Evolutionary conservation across 2,797 vertebrate genomes (phyloP).

Genomic region (Momotus momota): DNA sequence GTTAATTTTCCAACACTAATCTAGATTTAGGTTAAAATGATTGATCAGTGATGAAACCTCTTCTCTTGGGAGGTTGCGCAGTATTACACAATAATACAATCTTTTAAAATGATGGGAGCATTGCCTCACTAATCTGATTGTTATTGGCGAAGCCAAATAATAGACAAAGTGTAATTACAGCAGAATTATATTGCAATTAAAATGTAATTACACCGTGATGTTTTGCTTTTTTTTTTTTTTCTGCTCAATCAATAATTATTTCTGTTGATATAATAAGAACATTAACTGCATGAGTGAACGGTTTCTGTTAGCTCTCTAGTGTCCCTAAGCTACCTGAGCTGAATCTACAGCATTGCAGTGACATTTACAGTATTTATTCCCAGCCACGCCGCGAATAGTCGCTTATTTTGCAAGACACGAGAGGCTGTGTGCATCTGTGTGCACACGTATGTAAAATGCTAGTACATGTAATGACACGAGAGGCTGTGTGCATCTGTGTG

Average conservation of each 20-base stretch:
- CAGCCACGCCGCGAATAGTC: not conserved
- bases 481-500: not conserved
- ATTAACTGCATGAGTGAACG: slow-evolving; percentile 26
- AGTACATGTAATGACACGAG: not conserved
- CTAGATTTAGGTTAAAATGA: slow-evolving; percentile 33
- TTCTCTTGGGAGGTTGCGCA: slow-evolving; percentile 16
- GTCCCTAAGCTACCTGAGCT: not conserved
- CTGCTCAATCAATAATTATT: slow-evolving; percentile 51
- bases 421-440: not conserved
- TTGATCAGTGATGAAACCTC: not conserved
- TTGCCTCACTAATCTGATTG: slow-evolving; percentile 33
- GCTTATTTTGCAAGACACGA: not conserved
- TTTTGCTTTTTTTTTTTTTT: not conserved
- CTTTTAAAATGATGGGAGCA: slow-evolving; percentile 27
- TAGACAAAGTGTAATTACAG: slow-evolving; percentile 58
- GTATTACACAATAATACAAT: not conserved
- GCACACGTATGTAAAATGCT: not conserved
- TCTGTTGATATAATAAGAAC: slow-evolving; percentile 55
- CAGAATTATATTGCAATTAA: slow-evolving; percentile 68
- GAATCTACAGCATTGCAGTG: not conserved
- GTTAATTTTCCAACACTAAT: slow-evolving; percentile 1
- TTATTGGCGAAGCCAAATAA: slow-evolving; percentile 39
- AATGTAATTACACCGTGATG: slow-evolving; percentile 28
- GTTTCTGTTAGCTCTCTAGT: not conserved
- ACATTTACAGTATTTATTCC: not conserved